Base-by-base conservation (phyloP, 2,888 invertebrate species). In the Eilema sororculum region DNA sequence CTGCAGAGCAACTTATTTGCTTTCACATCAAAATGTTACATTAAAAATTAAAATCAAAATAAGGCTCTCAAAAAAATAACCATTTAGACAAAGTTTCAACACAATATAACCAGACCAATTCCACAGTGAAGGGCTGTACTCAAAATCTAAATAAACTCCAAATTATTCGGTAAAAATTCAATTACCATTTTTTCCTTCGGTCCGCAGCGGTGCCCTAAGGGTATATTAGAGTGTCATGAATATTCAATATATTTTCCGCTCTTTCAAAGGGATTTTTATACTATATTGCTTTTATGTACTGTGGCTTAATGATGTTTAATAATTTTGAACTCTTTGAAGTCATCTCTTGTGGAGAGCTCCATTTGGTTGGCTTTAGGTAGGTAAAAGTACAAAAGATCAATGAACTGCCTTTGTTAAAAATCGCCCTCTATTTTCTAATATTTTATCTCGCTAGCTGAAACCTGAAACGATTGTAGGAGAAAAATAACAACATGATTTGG, bases 111-210 rank as follows among this genome's bases (percentile, higher is more conserved):
- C 22, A 10, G 52, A 33, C 64, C 69, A 70, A 73, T 70, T 65
- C 37, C 16, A 57, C 66, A 73, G 72, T 65, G 76, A 81, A 74
- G 57, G 62, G 59, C 59, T 71, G 69, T 68, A 63, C 64, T 76
- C 69, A 66, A 82, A 80, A 78, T 80, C 71, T 78, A 77, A 81
- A 83, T 79, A 78, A 72, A 73, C 77, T 65, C 64, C 69, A 80
- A 83, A 79, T 71, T 80, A 80, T 80, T 80, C 78, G 75, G 80
- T 79, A 71, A 67, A 85, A 84, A 84, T 84, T 84, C 82, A 84
- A 85, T 85, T 84, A 85, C 80, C 74, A 74, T 82, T 82, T 83
- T 78, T 81, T 82, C 37, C 59, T 78, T 69, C 37, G 66, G 67
- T 66, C 72, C 73, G 28, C 78, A 70, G 78, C 69, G 67, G 69